Conservation (phyloP, 2,797 vertebrate genomes). For the Lagodon rhomboides region DNA sequence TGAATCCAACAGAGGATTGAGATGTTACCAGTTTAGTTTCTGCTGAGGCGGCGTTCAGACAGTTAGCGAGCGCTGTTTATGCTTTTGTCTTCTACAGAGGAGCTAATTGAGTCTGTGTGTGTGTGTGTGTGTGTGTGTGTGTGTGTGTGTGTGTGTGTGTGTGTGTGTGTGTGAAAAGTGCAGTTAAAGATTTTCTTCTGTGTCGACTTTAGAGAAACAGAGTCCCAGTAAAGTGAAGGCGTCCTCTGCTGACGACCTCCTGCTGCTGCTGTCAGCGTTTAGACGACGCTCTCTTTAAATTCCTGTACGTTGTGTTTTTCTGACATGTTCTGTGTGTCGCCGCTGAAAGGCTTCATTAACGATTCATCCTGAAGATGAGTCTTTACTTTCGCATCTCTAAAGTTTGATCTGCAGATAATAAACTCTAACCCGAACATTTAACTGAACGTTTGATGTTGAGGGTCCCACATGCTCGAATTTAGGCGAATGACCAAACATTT, state of each 20-base stretch:
- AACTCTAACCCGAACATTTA: background rate
- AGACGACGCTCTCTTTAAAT: background rate
- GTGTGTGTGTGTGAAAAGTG: conserved; percentile 30
- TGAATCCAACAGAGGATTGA: conserved; percentile 86
- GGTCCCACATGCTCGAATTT: background rate
- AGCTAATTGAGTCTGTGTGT: conserved; percentile 79
- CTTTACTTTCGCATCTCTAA: background rate
- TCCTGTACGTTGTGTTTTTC: background rate
- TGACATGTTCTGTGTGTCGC: background rate
- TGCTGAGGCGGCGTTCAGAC: conserved; percentile 49
- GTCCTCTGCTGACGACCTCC: too few relatives aligned
- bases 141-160: conserved; percentile 40
- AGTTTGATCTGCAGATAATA: background rate
- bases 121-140: conserved; percentile 34
- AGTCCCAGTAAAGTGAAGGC: conserved; percentile 1
- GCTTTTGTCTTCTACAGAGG: conserved; percentile 35
- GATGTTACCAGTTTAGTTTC: conserved; percentile 30
- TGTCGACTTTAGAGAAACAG: background rate
- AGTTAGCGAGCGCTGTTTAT: conserved; percentile 29
- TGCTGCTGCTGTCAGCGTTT: background rate
- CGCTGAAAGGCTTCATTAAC: background rate
- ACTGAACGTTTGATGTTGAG: too few relatives aligned
- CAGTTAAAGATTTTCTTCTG: conserved; percentile 11
- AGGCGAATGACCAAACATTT: too few relatives aligned
- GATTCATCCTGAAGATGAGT: background rate